Evolutionary conservation across 2,888 invertebrate species (phyloP).

Genomic region (Thymelicus sylvestris): DNA sequence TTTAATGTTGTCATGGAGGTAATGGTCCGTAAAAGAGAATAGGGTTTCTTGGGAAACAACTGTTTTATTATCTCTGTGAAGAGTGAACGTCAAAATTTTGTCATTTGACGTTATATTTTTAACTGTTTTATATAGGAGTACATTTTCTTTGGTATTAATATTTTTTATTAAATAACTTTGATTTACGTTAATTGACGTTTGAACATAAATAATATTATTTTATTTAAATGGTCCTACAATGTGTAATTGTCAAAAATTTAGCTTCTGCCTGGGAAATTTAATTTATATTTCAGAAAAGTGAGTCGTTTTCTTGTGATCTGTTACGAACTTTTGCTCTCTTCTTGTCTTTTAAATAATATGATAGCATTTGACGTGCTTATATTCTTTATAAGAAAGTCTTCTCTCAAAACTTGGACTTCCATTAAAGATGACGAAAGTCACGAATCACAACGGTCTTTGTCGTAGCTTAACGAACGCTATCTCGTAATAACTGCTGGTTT

Average conservation of each 20-base stretch:
- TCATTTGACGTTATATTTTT: background rate
- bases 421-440: too few relatives aligned
- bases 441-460: too few relatives aligned
- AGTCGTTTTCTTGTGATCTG: constrained; percentile 20
- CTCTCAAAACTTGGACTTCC: too few relatives aligned
- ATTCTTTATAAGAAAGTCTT: too few relatives aligned
- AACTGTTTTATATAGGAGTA: background rate
- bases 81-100: background rate
- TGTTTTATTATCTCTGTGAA: background rate
- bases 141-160: background rate
- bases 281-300: constrained; percentile 55
- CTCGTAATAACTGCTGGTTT: too few relatives aligned
- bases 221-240: constrained; percentile 18
- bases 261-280: constrained; percentile 46
- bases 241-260: constrained; percentile 29
- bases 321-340: background rate
- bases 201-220: background rate
- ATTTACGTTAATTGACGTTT: background rate
- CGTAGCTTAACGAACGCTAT: too few relatives aligned
- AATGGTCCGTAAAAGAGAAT: too few relatives aligned
- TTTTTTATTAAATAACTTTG: background rate
- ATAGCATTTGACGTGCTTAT: too few relatives aligned
- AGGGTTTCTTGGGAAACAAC: background rate
- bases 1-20: too few relatives aligned
- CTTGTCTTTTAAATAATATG: too few relatives aligned